Evolutionary conservation across 2,797 vertebrate species (phyloP).

Genomic region (Clarias platycephalus): DNA sequence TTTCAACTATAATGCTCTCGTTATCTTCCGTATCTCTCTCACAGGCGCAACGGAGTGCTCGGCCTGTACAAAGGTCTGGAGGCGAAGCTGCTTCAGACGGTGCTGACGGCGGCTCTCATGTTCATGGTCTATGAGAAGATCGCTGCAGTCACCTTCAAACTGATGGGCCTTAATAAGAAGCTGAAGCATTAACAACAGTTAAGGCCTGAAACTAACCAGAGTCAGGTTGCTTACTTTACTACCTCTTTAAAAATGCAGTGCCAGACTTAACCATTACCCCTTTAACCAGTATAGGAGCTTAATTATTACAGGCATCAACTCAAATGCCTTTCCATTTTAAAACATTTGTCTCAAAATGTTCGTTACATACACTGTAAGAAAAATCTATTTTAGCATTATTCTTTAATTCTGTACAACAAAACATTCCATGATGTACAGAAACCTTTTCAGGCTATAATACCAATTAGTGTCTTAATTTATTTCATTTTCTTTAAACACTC

Average conservation of each 20-base stretch:
- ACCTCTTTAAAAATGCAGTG: conserved; percentile 41
- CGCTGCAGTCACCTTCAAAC: conserved; percentile 72
- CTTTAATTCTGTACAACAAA: neutral
- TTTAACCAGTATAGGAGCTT: neutral
- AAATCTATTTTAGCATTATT: neutral
- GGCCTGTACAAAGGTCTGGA: conserved; percentile 82
- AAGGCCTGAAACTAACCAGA: conserved; percentile 6
- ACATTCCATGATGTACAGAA: neutral
- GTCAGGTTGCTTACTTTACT: conserved; percentile 26
- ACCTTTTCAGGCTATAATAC: neutral
- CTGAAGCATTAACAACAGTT: conserved; percentile 62
- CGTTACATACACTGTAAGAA: neutral
- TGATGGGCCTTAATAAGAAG: conserved; percentile 76
- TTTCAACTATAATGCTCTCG: neutral
- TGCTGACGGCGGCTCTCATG: conserved; percentile 82
- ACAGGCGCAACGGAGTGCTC: conserved; percentile 69
- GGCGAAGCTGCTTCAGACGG: conserved; percentile 81
- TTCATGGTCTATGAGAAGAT: conserved; percentile 83
- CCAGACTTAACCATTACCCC: neutral
- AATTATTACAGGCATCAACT: neutral
- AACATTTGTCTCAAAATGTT: neutral
- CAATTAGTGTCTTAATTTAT: neutral
- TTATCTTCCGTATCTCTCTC: neutral
- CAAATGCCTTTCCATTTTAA: neutral
- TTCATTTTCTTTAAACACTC: neutral